A percentile compares a stretch with the other conserved stretches of the same genome.
Evolutionary conservation across 2,113 vertebrate species (phyloP).

Genomic region (Sebastes fasciatus): DNA sequence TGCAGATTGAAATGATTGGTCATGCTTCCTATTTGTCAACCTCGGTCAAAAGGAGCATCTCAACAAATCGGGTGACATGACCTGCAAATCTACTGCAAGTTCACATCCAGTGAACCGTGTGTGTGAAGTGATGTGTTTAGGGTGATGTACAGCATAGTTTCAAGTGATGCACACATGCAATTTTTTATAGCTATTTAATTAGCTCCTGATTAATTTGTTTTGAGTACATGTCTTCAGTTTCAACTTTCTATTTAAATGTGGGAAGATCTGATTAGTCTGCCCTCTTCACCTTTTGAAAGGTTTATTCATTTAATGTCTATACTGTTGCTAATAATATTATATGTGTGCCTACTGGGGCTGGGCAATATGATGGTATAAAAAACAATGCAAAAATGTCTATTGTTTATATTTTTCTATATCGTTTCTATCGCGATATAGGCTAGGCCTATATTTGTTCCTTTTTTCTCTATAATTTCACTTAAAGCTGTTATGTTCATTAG

Average conservation of each 20-base stretch:
- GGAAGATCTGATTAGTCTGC: not conserved
- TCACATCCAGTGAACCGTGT: constrained; percentile 9
- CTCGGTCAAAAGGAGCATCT: constrained; percentile 32
- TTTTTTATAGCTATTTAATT: not conserved
- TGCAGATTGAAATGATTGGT: constrained; percentile 60
- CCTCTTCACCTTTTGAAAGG: not conserved
- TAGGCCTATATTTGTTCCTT: no score
- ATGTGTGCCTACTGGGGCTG: not conserved
- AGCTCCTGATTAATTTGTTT: constrained; percentile 12
- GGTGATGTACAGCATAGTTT: not conserved
- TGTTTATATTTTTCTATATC: no score
- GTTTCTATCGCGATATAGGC: no score
- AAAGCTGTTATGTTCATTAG: no score
- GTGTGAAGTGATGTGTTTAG: not conserved
- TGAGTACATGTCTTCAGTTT: not conserved
- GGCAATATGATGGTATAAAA: no score
- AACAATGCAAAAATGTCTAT: no score
- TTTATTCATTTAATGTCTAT: not conserved
- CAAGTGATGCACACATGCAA: not conserved
- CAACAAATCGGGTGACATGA: constrained; percentile 55
- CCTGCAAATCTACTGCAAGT: constrained; percentile 22
- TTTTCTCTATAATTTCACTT: no score
- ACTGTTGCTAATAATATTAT: not conserved
- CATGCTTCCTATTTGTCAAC: constrained; percentile 52
- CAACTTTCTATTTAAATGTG: not conserved